These are phyloP conservation scores for Peromyscus polionotus DNA, from an alignment of 2,113 vertebrate genomes.

Conservation along the genomic window DNA sequence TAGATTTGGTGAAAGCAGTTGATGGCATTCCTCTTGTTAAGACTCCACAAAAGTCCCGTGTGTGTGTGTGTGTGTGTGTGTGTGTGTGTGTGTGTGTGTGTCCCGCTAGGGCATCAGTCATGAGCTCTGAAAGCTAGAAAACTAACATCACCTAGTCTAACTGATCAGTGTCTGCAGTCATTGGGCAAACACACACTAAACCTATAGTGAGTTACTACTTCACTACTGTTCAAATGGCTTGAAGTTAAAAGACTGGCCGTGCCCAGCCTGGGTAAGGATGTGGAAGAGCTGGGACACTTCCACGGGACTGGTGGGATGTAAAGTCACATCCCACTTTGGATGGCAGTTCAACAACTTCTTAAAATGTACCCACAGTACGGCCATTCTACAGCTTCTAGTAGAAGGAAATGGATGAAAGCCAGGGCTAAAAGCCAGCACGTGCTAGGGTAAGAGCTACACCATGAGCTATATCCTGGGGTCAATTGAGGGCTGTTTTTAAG, in stretches of 20 bases:
- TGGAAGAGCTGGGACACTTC: background rate
- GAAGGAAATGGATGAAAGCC: background rate
- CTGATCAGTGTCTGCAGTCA: background rate
- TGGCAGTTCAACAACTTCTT: slow-evolving; percentile 26
- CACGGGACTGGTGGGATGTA: background rate
- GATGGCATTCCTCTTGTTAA: background rate
- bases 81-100: no score
- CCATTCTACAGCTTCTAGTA: background rate
- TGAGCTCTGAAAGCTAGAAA: slow-evolving; percentile 12
- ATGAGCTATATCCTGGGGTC: background rate
- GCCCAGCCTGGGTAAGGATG: background rate
- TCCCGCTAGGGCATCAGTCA: background rate
- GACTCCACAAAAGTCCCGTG: background rate
- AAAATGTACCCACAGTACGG: background rate
- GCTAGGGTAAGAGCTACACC: background rate
- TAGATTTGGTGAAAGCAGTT: background rate
- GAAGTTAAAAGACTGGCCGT: slow-evolving; percentile 1
- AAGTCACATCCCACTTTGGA: slow-evolving; percentile 13
- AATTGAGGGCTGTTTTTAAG: background rate
- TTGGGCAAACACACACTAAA: slow-evolving; percentile 45
- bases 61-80: no score
- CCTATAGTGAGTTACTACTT: background rate
- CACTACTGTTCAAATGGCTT: slow-evolving; percentile 36
- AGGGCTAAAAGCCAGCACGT: background rate
- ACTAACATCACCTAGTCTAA: background rate